These are phyloP conservation scores for Ibidorhyncha struthersii DNA, from an alignment of 2,113 vertebrate genomes.

Conservation along the genomic window DNA sequence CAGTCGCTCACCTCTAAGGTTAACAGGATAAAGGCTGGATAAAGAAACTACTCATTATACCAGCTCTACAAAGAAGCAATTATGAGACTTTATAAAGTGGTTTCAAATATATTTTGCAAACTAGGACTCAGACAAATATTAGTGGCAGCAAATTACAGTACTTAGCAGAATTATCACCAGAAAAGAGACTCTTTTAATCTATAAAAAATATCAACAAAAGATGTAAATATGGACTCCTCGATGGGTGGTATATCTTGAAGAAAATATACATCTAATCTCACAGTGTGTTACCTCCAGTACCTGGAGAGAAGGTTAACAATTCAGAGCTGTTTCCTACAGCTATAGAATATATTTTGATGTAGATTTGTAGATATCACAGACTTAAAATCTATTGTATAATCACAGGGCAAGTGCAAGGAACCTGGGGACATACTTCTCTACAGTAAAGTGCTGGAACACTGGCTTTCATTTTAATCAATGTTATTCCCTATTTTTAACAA, in stretches of 20 bases:
- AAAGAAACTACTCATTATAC: conserved; percentile 82
- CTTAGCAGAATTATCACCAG: conserved; percentile 88
- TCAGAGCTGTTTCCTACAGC: conserved; percentile 79
- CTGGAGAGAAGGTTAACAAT: conserved; percentile 86
- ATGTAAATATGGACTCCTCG: conserved; percentile 85
- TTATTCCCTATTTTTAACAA: conserved; percentile 66
- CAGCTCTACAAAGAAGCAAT: conserved; percentile 83
- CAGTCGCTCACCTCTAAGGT: conserved; percentile 76
- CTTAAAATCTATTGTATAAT: conserved; percentile 82
- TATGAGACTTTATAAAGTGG: conserved; percentile 83
- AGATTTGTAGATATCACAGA: conserved; percentile 82
- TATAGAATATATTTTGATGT: conserved; percentile 82
- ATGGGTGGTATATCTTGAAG: conserved; percentile 84
- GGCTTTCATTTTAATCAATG: conserved; percentile 65
- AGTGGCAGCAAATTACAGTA: conserved; percentile 87
- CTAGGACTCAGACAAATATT: conserved; percentile 87
- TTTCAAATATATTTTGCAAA: conserved; percentile 87
- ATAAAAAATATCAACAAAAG: conserved; percentile 88
- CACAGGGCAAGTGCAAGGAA: conserved; percentile 72
- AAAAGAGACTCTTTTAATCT: conserved; percentile 87
- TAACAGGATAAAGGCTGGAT: conserved; percentile 85
- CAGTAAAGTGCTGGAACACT: conserved; percentile 40
- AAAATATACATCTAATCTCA: conserved; percentile 88
- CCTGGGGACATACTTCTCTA: conserved; percentile 67
- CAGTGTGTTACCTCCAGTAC: conserved; percentile 81